phyloP scores from a whole-genome alignment of 2,888 invertebrate genomes.

The Tillus elongatus region DNA sequence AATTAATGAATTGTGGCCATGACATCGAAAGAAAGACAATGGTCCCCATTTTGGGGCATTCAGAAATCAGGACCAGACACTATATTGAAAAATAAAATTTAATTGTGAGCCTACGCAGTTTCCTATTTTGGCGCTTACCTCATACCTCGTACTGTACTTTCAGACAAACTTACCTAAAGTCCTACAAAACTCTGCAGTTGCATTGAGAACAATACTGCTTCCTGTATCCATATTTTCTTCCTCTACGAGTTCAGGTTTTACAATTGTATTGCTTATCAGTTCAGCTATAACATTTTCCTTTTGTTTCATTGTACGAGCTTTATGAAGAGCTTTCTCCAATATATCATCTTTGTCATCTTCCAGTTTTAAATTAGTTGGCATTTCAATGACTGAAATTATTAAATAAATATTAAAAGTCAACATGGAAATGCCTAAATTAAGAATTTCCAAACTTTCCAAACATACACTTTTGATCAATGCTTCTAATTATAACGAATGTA shows the following conservation, averaged over 20 bases:
- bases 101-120: too few species aligned
- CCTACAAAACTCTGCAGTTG: slow-evolving; percentile 94
- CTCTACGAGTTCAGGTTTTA: slow-evolving; percentile 35
- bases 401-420: slow-evolving; percentile 30
- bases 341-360: slow-evolving; percentile 50
- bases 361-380: slow-evolving; percentile 44
- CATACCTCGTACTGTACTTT: too few species aligned
- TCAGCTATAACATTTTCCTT: slow-evolving; percentile 38
- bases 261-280: slow-evolving; percentile 29
- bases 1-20: too few species aligned
- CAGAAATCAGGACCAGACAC: too few species aligned
- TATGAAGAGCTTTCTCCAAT: slow-evolving; percentile 47
- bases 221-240: slow-evolving; percentile 34
- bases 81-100: too few species aligned
- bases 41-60: too few species aligned
- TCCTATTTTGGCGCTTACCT: too few species aligned
- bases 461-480: too few species aligned
- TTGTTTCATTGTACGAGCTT: slow-evolving; percentile 50
- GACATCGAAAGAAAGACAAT: too few species aligned
- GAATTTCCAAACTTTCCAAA: too few species aligned
- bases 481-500: too few species aligned
- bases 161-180: slow-evolving; percentile 60
- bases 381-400: slow-evolving; percentile 35
- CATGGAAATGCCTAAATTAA: slow-evolving; percentile 12
- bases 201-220: slow-evolving; percentile 72